phyloP scores from a whole-genome alignment of 2,113 vertebrate genomes.

The Acrocephalus kingi region DNA sequence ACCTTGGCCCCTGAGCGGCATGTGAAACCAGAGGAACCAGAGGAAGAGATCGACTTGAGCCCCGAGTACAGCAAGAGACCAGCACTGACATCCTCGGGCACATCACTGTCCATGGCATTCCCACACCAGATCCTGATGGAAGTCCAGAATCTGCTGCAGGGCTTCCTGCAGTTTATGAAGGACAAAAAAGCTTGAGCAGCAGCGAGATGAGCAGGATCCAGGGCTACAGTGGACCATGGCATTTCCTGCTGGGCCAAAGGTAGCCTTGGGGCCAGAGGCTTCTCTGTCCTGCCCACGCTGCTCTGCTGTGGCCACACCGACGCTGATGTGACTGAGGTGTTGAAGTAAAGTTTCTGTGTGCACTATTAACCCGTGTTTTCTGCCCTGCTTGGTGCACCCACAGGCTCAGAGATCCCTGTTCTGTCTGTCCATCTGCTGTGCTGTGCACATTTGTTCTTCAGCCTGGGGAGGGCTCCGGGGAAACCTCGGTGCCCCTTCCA shows the following conservation, averaged over 20 bases:
- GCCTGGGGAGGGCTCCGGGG: background rate
- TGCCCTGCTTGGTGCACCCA: background rate
- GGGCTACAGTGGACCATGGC: accelerated
- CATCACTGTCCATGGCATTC: background rate
- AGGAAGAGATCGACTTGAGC: background rate
- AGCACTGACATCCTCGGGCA: background rate
- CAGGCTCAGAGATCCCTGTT: background rate
- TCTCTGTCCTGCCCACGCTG: background rate
- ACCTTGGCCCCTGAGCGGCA: background rate
- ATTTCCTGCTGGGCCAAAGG: background rate
- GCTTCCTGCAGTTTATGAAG: background rate
- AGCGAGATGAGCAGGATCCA: background rate
- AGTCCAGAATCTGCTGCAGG: background rate
- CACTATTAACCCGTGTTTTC: background rate
- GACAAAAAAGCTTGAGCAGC: background rate
- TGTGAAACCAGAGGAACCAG: background rate
- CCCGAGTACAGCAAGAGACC: background rate
- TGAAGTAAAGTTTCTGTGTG: background rate
- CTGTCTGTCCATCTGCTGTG: background rate
- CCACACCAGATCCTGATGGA: background rate
- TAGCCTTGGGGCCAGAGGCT: background rate
- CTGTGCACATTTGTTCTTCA: background rate
- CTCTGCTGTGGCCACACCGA: background rate
- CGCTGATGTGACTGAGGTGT: background rate
- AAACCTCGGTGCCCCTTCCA: background rate